Evolutionary conservation across 92 coral and sea anemone species (phyloP).

Genomic region (Porites divaricata): DNA sequence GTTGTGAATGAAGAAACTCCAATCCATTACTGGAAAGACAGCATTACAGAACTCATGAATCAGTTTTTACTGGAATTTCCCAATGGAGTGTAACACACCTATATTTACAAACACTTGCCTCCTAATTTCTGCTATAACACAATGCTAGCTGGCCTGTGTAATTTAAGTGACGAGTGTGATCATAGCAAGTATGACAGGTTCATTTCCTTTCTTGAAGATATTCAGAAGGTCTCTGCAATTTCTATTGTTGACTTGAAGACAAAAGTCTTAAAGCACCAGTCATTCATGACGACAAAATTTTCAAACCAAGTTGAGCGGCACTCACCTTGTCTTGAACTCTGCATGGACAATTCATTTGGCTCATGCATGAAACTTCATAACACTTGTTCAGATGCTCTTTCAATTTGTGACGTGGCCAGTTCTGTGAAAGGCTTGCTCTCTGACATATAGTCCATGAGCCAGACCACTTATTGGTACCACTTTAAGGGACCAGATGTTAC

Average conservation of each 20-base stretch:
- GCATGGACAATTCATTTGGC: slow-evolving; percentile 42
- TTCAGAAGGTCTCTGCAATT: neutral
- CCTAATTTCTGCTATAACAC: slow-evolving; percentile 14
- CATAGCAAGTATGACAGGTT: slow-evolving; percentile 20
- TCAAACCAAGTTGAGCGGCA: slow-evolving; percentile 31
- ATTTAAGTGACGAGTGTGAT: slow-evolving; percentile 29
- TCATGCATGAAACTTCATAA: slow-evolving; percentile 25
- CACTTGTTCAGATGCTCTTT: neutral
- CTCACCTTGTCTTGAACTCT: slow-evolving; percentile 42
- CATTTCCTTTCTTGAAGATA: neutral
- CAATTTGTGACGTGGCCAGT: neutral
- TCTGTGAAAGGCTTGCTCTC: neutral
- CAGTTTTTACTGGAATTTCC: slow-evolving; percentile 52
- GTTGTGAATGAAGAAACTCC: slow-evolving; percentile 42
- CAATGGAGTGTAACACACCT: slow-evolving; percentile 34
- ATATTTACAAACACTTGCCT: slow-evolving; percentile 44
- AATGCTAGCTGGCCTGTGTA: slow-evolving; percentile 42
- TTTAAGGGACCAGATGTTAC: slow-evolving; percentile 22
- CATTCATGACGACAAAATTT: slow-evolving; percentile 18
- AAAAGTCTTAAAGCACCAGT: slow-evolving; percentile 16
- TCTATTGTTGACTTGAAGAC: neutral
- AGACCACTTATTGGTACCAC: slow-evolving; percentile 8
- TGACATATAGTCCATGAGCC: neutral
- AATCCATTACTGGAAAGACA: slow-evolving; percentile 44
- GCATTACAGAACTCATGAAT: slow-evolving; percentile 36